Evolutionary conservation across 2,113 vertebrate species (phyloP).

Genomic region (Equus quagga): DNA sequence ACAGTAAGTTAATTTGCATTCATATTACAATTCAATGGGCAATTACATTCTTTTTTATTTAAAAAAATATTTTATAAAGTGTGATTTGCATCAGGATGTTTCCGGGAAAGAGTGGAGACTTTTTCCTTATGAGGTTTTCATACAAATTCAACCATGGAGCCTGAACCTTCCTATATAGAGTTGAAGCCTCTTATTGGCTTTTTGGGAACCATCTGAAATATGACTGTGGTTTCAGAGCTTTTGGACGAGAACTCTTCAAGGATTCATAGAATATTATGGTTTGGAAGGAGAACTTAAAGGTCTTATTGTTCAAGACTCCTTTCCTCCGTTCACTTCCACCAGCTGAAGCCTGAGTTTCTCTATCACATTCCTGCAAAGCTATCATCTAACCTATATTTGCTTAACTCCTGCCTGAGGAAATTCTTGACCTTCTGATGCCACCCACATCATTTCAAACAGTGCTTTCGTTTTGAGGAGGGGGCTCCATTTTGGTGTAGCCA

Average conservation of each 20-base stretch:
- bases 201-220: not conserved
- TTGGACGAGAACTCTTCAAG: not conserved
- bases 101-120: conserved; percentile 66
- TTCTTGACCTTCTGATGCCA: not conserved
- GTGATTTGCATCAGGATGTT: conserved; percentile 86
- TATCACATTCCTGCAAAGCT: not conserved
- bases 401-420: not conserved
- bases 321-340: not conserved
- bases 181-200: not conserved
- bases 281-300: not conserved
- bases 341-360: conserved; percentile 24
- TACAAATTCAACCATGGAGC: not conserved
- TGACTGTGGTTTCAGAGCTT: not conserved
- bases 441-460: not conserved
- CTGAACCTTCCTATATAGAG: not conserved
- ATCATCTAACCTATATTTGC: not conserved
- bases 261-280: not conserved
- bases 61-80: conserved; percentile 86
- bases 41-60: conserved; percentile 87
- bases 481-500: not conserved
- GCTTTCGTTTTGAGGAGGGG: not conserved
- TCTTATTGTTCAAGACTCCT: not conserved
- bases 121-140: conserved; percentile 61
- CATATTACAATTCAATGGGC: conserved; percentile 88
- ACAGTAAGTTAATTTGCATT: conserved; percentile 91